Conservation (phyloP, 37 sponge, comb jelly and placozoan species). For the Theonella swinhoei region DNA sequence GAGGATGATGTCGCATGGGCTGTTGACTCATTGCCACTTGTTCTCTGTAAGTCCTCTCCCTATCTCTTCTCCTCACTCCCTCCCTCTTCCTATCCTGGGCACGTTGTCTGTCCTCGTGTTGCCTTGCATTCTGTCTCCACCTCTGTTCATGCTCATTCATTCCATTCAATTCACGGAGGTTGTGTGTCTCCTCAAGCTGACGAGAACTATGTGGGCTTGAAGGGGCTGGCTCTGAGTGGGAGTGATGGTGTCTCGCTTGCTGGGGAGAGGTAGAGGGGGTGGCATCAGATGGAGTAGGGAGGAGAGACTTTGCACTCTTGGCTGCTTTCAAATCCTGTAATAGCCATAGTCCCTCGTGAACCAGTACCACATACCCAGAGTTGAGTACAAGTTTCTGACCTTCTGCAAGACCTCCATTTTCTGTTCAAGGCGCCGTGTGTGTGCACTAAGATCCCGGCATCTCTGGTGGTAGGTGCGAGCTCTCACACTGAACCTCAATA, state of each 20-base stretch:
- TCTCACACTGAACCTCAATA: conserved; percentile 73
- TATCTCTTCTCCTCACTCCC: neutral
- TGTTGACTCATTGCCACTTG: conserved; percentile 16
- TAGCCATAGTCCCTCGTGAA: neutral
- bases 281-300: neutral
- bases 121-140: neutral
- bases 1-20: neutral
- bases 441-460: conserved; percentile 69
- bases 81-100: conserved; percentile 19
- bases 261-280: neutral
- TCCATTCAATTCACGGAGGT: neutral
- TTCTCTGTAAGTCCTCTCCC: neutral
- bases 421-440: conserved; percentile 3
- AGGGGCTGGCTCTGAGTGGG: neutral
- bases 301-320: neutral
- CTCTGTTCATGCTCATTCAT: conserved; percentile 7
- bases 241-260: conserved; percentile 23
- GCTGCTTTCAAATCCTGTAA: neutral
- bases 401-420: neutral
- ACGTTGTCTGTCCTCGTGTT: conserved; percentile 2
- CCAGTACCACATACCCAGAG: neutral
- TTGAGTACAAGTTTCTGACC: neutral
- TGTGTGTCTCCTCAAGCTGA: neutral
- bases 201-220: neutral
- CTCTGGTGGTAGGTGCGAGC: conserved; percentile 79